Evolutionary conservation across 64 coral and sea anemone species (phyloP).

Genomic region (Montipora foliosa): DNA sequence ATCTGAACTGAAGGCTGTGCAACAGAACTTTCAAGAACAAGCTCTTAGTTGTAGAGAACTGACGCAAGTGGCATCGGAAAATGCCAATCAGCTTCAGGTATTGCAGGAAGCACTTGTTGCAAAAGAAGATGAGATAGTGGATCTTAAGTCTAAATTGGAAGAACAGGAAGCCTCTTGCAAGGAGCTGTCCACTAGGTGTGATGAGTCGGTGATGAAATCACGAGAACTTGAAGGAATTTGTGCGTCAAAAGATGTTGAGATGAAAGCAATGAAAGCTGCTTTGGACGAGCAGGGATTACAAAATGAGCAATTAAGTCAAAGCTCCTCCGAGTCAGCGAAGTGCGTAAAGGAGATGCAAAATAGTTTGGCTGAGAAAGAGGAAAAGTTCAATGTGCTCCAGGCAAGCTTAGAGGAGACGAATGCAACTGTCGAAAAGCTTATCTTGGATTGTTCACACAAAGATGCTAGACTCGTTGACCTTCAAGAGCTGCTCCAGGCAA

Average conservation of each 20-base stretch:
- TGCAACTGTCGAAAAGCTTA: slow-evolving; percentile 17
- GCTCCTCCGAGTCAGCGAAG: slow-evolving; percentile 48
- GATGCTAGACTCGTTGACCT: slow-evolving; percentile 7
- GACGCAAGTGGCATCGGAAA: background rate
- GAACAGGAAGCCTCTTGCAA: background rate
- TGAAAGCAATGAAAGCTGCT: slow-evolving; percentile 33
- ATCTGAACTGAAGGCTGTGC: background rate
- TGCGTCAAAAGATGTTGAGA: slow-evolving; percentile 54
- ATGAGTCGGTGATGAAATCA: background rate
- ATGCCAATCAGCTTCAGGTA: background rate
- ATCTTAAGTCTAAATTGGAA: slow-evolving; percentile 69
- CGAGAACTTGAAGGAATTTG: slow-evolving; percentile 60
- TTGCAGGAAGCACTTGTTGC: background rate
- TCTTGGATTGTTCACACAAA: background rate
- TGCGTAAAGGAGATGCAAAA: slow-evolving; percentile 30
- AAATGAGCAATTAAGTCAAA: slow-evolving; percentile 54
- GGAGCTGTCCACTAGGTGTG: background rate
- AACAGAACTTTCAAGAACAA: slow-evolving; percentile 2
- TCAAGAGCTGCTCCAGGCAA: slow-evolving; percentile 34
- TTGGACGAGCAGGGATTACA: slow-evolving; percentile 39
- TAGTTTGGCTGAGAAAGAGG: slow-evolving; percentile 43
- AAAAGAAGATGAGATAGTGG: slow-evolving; percentile 65
- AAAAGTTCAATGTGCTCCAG: slow-evolving; percentile 55
- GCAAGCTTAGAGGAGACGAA: slow-evolving; percentile 45
- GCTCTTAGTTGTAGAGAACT: background rate